Percentiles rank a stretch among this genome's conserved stretches.
phyloP scores from a whole-genome alignment of 2,113 vertebrate genomes.

The Cyprinus carpio region DNA sequence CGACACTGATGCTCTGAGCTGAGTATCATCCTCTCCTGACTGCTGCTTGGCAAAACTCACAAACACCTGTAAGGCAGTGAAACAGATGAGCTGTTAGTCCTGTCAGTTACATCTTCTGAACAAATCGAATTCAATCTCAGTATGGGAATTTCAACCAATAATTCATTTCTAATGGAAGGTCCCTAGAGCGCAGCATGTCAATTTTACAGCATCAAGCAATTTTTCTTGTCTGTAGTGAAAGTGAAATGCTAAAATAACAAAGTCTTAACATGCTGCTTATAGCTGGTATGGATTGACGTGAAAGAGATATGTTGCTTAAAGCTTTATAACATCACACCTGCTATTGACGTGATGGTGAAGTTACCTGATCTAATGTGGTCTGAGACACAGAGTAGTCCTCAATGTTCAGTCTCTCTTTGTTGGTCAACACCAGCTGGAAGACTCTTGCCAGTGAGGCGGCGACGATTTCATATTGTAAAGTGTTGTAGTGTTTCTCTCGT shows the following conservation, averaged over 20 bases:
- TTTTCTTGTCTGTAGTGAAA: not conserved
- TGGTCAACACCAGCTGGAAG: constrained; percentile 90
- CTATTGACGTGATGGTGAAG: not conserved
- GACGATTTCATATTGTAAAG: constrained; percentile 90
- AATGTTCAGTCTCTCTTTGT: constrained; percentile 89
- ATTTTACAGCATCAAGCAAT: not conserved
- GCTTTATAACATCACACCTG: not conserved
- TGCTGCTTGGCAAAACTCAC: constrained; percentile 98
- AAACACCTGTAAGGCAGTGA: constrained; percentile 76
- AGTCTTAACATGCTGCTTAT: not conserved
- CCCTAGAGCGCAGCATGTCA: not conserved
- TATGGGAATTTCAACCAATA: not conserved
- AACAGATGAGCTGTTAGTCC: not conserved
- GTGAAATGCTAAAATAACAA: not conserved
- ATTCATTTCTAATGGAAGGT: not conserved
- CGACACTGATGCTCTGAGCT: constrained; percentile 78
- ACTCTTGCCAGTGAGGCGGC: constrained; percentile 89
- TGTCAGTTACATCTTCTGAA: not conserved
- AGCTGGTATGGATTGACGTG: not conserved
- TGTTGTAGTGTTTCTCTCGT: constrained; percentile 92
- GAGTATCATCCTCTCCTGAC: constrained; percentile 79
- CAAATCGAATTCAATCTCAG: not conserved
- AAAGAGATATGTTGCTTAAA: not conserved
- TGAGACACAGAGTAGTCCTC: constrained; percentile 96
- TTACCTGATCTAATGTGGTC: constrained; percentile 95